Conservation (phyloP, 2,113 vertebrate genomes). For the Spea multiplicata region DNA sequence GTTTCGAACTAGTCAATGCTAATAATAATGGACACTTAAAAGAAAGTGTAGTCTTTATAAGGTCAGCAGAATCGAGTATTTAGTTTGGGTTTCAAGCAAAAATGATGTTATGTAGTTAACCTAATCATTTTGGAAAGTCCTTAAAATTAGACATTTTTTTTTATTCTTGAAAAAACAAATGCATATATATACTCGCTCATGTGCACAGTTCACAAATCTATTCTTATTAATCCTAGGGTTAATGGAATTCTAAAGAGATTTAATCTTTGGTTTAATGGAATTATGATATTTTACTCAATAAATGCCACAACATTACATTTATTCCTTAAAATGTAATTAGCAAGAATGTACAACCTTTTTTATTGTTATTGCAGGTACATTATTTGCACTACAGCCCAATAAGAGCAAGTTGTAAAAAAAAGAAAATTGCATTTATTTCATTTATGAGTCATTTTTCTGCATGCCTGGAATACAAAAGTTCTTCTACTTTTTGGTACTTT, state of each 20-base stretch:
- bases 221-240: conserved; percentile 26
- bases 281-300: conserved; percentile 40
- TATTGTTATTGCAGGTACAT: conserved; percentile 35
- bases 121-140: conserved; percentile 44
- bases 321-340: conserved; percentile 31
- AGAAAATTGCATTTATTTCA: conserved; percentile 16
- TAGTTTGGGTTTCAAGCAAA: conserved; percentile 40
- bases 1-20: conserved; percentile 71
- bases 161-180: background rate
- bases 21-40: conserved; percentile 68
- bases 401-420: conserved; percentile 27
- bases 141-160: conserved; percentile 32
- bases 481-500: background rate
- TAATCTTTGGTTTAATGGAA: conserved; percentile 26
- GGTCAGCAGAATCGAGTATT: conserved; percentile 57
- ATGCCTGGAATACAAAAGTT: conserved; percentile 1
- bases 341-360: conserved; percentile 12
- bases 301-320: conserved; percentile 17
- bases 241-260: conserved; percentile 37
- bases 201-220: conserved; percentile 31
- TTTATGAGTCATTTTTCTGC: conserved; percentile 14
- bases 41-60: conserved; percentile 55
- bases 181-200: conserved; percentile 12
- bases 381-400: conserved; percentile 25
- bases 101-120: conserved; percentile 24